A percentile compares a stretch with the other conserved stretches of the same genome.
Evolutionary conservation across 2,888 invertebrate species (phyloP).

Genomic region (Caprella mutica): DNA sequence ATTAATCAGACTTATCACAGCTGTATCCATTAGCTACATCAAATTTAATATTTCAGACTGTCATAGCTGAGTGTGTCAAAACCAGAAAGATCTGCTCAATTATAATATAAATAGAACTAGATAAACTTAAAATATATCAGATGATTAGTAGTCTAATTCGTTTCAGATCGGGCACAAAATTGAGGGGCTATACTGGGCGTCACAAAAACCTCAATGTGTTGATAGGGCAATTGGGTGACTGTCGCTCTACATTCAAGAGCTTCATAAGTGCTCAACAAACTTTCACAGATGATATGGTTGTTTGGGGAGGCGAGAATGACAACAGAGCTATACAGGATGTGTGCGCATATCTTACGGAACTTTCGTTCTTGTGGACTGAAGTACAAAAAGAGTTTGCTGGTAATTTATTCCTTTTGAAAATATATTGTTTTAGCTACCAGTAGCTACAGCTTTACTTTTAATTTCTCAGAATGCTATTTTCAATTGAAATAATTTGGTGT

Average conservation of each 20-base stretch:
- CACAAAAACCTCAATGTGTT: conserved; percentile 44
- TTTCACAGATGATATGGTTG: conserved; percentile 43
- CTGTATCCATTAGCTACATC: no score
- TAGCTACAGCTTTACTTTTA: no score
- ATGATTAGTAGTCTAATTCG: not conserved
- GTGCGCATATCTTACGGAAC: conserved; percentile 42
- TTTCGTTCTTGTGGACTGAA: conserved; percentile 44
- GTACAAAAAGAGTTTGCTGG: conserved; percentile 45
- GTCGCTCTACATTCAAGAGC: conserved; percentile 42
- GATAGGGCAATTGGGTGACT: conserved; percentile 44
- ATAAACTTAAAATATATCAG: no score
- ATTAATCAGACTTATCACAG: no score
- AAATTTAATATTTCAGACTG: no score
- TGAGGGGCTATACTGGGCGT: conserved; percentile 42
- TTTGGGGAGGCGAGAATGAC: conserved; percentile 40
- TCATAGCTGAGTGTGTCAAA: no score
- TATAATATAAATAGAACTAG: no score
- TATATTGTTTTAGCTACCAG: no score
- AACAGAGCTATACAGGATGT: conserved; percentile 45
- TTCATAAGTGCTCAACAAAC: conserved; percentile 43
- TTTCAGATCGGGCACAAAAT: conserved; percentile 43
- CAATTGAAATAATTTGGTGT: no score
- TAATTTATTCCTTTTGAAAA: conserved; percentile 36
- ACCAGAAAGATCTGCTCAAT: no score
- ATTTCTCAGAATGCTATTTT: no score